Evolutionary conservation across 2,888 invertebrate genomes (phyloP).

Genomic region (Nephrotoma flavescens): DNA sequence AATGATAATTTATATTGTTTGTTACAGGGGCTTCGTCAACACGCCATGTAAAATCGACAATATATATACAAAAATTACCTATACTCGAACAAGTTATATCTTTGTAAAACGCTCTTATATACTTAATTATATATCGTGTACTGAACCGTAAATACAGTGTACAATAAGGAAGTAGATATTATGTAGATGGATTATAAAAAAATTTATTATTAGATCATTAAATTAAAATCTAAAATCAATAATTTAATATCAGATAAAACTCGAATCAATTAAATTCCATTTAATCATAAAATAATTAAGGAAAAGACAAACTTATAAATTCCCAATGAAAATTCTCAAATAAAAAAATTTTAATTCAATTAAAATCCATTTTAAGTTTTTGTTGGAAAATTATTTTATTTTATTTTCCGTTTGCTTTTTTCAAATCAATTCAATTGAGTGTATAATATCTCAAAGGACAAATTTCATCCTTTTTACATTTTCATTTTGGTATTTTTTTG

Average conservation of each 20-base stretch:
- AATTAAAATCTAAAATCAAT: background rate
- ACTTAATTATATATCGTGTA: background rate
- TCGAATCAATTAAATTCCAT: background rate
- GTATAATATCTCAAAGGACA: constrained; percentile 5
- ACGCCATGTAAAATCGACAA: background rate
- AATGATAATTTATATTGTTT: background rate
- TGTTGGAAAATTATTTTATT: background rate
- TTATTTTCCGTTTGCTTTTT: background rate
- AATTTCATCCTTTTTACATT: background rate
- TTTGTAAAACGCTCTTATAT: background rate
- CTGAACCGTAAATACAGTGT: background rate
- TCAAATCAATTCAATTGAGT: constrained; percentile 6
- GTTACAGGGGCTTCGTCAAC: background rate
- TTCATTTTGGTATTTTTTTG: background rate
- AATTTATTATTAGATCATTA: background rate
- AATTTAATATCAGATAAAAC: background rate
- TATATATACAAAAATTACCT: background rate
- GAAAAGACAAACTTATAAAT: background rate
- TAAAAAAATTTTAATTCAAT: background rate
- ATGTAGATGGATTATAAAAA: background rate
- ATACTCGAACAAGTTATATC: background rate
- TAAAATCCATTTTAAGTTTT: background rate
- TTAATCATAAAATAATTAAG: background rate
- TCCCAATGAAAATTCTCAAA: background rate
- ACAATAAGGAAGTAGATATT: too few species aligned